A percentile compares a stretch with the other conserved stretches of the same genome.
Evolutionary conservation across 1,140 invertebrate species (phyloP).

Genomic region (Samia ricini): DNA sequence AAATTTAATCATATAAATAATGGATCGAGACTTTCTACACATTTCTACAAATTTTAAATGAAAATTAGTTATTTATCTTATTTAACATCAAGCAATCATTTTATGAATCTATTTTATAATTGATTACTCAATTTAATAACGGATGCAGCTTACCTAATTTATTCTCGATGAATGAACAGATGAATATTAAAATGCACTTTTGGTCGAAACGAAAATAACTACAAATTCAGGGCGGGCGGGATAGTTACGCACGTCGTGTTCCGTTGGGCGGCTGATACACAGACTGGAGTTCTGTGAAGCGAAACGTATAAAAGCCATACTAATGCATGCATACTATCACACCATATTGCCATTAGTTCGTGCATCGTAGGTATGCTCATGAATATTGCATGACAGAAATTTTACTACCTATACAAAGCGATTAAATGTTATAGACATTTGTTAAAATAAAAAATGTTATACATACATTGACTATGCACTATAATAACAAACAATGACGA

Average conservation of each 20-base stretch:
- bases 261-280: not conserved
- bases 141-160: not conserved
- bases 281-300: not conserved
- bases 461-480: too few relatives aligned
- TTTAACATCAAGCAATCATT: too few relatives aligned
- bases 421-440: too few relatives aligned
- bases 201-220: not conserved
- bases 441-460: too few relatives aligned
- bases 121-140: not conserved
- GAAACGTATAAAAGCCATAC: conserved; percentile 2
- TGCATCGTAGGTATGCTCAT: not conserved
- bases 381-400: not conserved
- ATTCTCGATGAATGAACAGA: not conserved
- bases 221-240: not conserved
- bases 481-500: too few relatives aligned
- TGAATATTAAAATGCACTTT: not conserved
- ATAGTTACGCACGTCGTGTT: not conserved
- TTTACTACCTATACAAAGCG: too few relatives aligned
- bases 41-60: too few relatives aligned
- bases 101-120: too few relatives aligned
- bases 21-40: too few relatives aligned
- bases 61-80: too few relatives aligned
- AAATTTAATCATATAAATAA: too few relatives aligned
- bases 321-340: not conserved
- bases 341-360: not conserved